A percentile compares a stretch with the other conserved stretches of the same genome.
These are phyloP conservation scores for Takifugu flavidus DNA, from an alignment of 2,113 vertebrate genomes.

Conservation along the genomic window DNA sequence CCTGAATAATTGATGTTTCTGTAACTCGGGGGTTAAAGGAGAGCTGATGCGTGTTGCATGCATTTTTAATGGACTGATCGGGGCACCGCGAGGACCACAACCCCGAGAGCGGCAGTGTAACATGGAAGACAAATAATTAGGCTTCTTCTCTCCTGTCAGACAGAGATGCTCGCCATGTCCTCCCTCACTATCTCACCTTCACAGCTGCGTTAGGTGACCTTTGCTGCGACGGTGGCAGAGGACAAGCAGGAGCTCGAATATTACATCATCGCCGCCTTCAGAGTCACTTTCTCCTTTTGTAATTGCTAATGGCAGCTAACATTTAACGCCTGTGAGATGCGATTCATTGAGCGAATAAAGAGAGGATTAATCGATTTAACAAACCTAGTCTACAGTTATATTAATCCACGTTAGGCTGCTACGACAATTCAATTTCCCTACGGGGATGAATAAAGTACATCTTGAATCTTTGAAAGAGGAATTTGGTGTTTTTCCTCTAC, in stretches of 20 bases:
- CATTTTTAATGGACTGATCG: slow-evolving; percentile 67
- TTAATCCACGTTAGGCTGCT: too few species aligned
- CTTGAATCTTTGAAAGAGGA: too few species aligned
- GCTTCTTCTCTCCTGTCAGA: slow-evolving; percentile 4
- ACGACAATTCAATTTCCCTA: too few species aligned
- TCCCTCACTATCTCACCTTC: slow-evolving; percentile 40
- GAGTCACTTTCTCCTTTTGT: slow-evolving; percentile 10
- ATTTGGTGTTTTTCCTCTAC: too few species aligned
- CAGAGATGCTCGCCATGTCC: slow-evolving; percentile 30
- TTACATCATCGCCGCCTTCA: slow-evolving; percentile 33
- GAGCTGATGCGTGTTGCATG: slow-evolving; percentile 51
- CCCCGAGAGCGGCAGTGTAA: slow-evolving; percentile 20
- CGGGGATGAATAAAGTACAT: too few species aligned
- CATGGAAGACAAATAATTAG: slow-evolving; percentile 21
- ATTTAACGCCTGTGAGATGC: background rate
- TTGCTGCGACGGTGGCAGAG: slow-evolving; percentile 52
- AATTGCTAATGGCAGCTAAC: background rate
- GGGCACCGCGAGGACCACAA: slow-evolving; percentile 21
- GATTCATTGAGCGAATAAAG: too few species aligned
- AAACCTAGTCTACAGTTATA: too few species aligned
- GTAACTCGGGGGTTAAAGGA: slow-evolving; percentile 52
- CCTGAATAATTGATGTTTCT: slow-evolving; percentile 76
- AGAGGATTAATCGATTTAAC: too few species aligned
- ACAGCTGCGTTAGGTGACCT: slow-evolving; percentile 51
- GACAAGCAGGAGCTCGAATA: slow-evolving; percentile 44